Conservation (phyloP, 1,140 invertebrate species). For the Marisa cornuarietis region DNA sequence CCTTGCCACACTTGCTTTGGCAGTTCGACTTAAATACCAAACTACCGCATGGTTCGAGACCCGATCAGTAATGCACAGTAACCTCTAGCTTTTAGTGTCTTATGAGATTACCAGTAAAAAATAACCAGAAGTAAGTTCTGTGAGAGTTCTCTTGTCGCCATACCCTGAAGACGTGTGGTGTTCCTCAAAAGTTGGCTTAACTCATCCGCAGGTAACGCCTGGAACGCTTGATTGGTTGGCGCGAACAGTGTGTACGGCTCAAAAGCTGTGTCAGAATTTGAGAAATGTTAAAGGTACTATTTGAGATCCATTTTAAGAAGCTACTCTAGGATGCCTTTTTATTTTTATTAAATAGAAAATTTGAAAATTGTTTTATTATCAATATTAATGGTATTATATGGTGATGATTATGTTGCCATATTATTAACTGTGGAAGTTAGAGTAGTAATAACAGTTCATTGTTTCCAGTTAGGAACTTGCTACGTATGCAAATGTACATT, state of each 20-base stretch:
- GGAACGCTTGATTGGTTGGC: slow-evolving; percentile 83
- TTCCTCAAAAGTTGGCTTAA: slow-evolving; percentile 72
- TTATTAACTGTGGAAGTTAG: neutral
- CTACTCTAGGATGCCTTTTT: neutral
- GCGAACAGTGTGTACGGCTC: slow-evolving; percentile 84
- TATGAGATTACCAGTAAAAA: no score
- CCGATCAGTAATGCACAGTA: no score
- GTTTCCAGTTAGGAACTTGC: neutral
- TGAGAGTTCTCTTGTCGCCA: neutral
- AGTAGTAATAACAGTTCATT: neutral
- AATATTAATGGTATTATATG: neutral
- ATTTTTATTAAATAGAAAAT: neutral
- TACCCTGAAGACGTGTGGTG: slow-evolving; percentile 69
- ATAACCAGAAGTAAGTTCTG: no score
- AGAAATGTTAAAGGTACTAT: no score
- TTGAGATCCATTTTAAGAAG: neutral
- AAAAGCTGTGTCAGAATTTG: neutral
- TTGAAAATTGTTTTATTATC: neutral
- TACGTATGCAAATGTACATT: neutral
- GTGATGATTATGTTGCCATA: neutral
- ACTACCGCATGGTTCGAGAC: no score
- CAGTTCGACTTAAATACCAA: no score
- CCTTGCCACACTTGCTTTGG: no score
- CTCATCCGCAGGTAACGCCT: slow-evolving; percentile 72
- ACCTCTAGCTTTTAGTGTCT: no score